phyloP scores from a whole-genome alignment of 1,140 invertebrate genomes.

The Daktulosphaira vitifoliae region DNA sequence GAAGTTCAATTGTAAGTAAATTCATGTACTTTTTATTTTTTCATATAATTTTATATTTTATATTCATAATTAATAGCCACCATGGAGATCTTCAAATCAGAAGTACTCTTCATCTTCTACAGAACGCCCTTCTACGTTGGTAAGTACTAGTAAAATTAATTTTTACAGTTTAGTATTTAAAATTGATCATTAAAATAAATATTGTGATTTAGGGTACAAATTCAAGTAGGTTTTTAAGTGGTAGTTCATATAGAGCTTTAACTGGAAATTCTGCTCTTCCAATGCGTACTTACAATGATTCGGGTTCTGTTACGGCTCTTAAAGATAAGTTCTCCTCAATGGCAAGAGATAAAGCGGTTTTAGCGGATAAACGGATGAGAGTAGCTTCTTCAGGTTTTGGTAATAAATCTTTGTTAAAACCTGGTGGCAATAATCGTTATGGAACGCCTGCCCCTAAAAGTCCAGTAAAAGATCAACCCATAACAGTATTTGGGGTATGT shows the following conservation, averaged over 20 bases:
- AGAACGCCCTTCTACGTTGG: conserved; percentile 13
- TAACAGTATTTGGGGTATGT: conserved; percentile 38
- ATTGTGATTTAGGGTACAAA: not conserved
- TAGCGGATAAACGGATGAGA: conserved; percentile 21
- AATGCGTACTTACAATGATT: not conserved
- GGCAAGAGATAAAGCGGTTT: conserved; percentile 19
- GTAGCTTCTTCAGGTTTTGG: conserved; percentile 14
- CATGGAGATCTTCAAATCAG: conserved; percentile 23
- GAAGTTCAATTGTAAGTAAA: conserved; percentile 8
- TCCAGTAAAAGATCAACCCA: conserved; percentile 38
- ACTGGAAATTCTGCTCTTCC: conserved; percentile 20
- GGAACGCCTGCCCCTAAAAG: conserved; percentile 22
- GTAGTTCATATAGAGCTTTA: conserved; percentile 14
- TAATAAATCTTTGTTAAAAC: not conserved
- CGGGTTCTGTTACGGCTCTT: conserved; percentile 4
- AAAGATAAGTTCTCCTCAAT: conserved; percentile 27
- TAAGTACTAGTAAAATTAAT: not conserved
- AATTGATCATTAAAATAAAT: too few relatives aligned
- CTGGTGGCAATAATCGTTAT: not conserved
- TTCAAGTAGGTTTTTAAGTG: conserved; percentile 5
- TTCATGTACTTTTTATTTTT: too few relatives aligned
- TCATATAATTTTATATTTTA: too few relatives aligned
- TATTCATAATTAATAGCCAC: not conserved
- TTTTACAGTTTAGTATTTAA: too few relatives aligned
- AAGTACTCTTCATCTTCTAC: not conserved